These are phyloP conservation scores for Grallaria varia DNA, from an alignment of 2,113 vertebrate species.

Conservation along the genomic window DNA sequence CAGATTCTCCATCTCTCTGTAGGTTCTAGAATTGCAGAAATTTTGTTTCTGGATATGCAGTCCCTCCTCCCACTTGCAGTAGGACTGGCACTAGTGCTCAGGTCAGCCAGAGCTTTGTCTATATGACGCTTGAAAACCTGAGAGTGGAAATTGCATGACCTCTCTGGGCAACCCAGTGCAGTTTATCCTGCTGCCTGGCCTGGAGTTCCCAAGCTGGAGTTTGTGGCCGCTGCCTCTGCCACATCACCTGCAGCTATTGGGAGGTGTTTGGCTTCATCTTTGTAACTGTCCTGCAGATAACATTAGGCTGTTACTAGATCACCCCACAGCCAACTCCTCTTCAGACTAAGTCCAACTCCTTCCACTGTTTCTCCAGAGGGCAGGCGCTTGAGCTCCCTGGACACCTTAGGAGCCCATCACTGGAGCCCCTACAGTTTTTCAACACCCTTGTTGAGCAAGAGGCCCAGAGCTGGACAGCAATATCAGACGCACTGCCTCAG, in stretches of 20 bases:
- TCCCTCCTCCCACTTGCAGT: not conserved
- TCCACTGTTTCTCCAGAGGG: not conserved
- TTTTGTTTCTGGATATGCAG: not conserved
- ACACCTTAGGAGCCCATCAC: not conserved
- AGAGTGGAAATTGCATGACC: not conserved
- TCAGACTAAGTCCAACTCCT: not conserved
- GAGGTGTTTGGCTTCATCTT: not conserved
- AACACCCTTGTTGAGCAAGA: not conserved
- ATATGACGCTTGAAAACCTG: not conserved
- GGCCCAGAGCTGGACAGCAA: not conserved
- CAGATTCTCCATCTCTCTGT: not conserved
- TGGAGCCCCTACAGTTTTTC: not conserved
- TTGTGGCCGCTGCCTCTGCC: not conserved
- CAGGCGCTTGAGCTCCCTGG: not conserved
- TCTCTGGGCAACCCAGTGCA: not conserved
- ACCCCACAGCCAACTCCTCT: not conserved
- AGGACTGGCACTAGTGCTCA: not conserved
- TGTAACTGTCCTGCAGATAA: not conserved
- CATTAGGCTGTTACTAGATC: not conserved
- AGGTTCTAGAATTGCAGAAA: not conserved
- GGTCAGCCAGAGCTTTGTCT: not conserved
- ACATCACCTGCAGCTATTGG: not conserved
- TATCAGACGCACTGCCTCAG: not conserved
- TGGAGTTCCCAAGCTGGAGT: not conserved
- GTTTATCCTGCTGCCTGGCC: not conserved